Percentiles rank a stretch among this genome's conserved stretches.
Evolutionary conservation across 1,140 invertebrate genomes (phyloP).

Genomic region (Cotesia vestalis): DNA sequence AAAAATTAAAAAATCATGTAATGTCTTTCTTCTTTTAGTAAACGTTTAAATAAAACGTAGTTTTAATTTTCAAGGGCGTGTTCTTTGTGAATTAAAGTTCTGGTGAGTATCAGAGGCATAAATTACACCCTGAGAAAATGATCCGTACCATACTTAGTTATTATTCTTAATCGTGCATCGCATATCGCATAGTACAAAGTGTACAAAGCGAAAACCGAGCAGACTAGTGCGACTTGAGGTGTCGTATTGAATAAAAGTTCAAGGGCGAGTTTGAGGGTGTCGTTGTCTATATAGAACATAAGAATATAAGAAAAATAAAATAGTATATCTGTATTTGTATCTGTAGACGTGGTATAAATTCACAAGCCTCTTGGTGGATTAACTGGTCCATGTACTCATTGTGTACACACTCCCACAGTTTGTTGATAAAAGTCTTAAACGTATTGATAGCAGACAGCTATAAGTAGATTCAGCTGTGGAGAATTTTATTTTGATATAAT

Average conservation of each 20-base stretch:
- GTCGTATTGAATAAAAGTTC: slow-evolving; percentile 15
- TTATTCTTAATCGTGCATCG: background rate
- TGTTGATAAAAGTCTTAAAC: background rate
- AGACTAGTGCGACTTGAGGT: background rate
- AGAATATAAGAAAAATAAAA: background rate
- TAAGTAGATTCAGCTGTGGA: background rate
- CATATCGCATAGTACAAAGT: too few species aligned
- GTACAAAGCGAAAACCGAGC: background rate
- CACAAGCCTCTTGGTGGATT: slow-evolving; percentile 12
- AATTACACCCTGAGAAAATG: background rate
- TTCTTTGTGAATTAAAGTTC: too few species aligned
- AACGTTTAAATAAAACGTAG: too few species aligned
- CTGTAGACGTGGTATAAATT: too few species aligned
- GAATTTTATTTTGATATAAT: background rate
- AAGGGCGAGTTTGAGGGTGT: slow-evolving; percentile 22
- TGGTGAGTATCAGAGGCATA: background rate
- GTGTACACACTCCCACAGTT: background rate
- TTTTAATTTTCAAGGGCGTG: too few species aligned
- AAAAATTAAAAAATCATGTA: too few species aligned
- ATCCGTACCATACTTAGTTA: slow-evolving; percentile 13
- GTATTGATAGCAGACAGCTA: too few species aligned
- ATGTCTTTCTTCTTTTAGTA: too few species aligned
- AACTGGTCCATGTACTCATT: slow-evolving; percentile 21
- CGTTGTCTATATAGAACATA: too few species aligned
- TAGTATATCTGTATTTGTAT: background rate